Percentiles rank a stretch among this genome's conserved stretches.
These are phyloP conservation scores for Pao palembangensis DNA, from an alignment of 2,113 vertebrate genomes.

Conservation along the genomic window DNA sequence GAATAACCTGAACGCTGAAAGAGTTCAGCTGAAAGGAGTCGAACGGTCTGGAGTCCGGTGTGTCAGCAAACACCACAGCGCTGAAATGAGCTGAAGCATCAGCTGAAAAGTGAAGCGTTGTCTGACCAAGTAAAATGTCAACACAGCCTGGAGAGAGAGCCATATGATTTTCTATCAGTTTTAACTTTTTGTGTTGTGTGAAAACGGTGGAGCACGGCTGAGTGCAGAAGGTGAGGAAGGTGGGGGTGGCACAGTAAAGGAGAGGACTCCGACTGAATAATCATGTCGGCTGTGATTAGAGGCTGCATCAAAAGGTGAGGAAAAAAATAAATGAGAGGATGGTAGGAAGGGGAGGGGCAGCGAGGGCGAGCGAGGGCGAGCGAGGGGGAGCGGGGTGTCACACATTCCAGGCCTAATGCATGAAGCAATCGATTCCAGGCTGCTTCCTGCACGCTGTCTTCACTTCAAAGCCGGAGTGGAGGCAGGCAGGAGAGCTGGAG, in stretches of 20 bases:
- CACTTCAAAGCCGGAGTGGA: constrained; percentile 59
- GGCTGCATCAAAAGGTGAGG: constrained; percentile 6
- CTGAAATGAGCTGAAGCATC: not conserved
- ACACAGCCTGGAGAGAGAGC: too few species aligned
- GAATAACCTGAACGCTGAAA: not conserved
- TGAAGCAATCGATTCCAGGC: constrained; percentile 71
- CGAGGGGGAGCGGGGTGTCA: constrained; percentile 49
- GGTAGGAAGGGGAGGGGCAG: constrained; percentile 38
- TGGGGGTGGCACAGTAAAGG: too few species aligned
- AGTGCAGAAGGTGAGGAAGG: too few species aligned
- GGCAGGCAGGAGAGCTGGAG: constrained; percentile 24
- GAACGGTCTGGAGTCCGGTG: not conserved
- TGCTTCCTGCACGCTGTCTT: constrained; percentile 57
- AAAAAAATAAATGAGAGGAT: constrained; percentile 23
- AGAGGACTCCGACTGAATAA: not conserved
- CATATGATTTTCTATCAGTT: not conserved
- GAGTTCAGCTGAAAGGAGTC: not conserved
- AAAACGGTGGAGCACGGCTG: too few species aligned
- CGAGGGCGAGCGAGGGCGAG: constrained; percentile 29
- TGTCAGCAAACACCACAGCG: not conserved
- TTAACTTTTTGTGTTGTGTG: too few species aligned
- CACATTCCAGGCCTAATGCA: constrained; percentile 73
- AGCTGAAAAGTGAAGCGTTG: not conserved
- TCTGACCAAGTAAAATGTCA: not conserved
- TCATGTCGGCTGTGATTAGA: not conserved